Evolutionary conservation across 2,797 vertebrate species (phyloP).

Genomic region (Apogon hyalosoma): DNA sequence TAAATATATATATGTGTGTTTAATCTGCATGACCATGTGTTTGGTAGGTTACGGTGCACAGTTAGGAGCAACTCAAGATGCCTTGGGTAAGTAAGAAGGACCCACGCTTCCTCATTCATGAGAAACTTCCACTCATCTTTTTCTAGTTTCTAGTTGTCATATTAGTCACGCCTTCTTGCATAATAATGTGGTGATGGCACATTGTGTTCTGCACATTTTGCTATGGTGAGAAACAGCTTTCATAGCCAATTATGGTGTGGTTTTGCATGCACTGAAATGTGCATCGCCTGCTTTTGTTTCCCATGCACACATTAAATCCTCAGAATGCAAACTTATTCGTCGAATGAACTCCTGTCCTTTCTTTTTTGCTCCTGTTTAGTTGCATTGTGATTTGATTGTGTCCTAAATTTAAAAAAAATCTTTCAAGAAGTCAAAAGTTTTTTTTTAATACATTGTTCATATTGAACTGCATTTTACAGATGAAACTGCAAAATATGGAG

Average conservation of each 20-base stretch:
- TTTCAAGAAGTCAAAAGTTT: not conserved
- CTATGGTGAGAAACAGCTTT: not conserved
- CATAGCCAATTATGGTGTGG: not conserved
- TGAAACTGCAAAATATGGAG: constrained; percentile 75
- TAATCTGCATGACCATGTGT: constrained; percentile 17
- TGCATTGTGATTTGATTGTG: no score
- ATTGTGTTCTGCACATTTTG: not conserved
- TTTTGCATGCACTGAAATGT: constrained; percentile 1
- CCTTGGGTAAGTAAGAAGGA: constrained; percentile 68
- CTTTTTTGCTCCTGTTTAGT: no score
- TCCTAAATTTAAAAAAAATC: no score
- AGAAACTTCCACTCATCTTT: constrained; percentile 5
- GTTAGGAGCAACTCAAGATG: constrained; percentile 67
- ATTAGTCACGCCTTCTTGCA: constrained; percentile 6
- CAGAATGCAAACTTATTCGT: not conserved
- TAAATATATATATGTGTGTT: not conserved
- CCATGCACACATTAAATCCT: not conserved
- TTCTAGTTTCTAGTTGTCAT: not conserved
- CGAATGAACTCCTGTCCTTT: not conserved
- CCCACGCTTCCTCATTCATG: constrained; percentile 10
- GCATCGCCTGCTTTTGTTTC: not conserved
- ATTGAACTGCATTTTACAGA: constrained; percentile 56
- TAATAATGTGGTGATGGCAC: constrained; percentile 1
- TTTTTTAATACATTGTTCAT: constrained; percentile 8
- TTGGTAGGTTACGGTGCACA: constrained; percentile 74